Base-by-base conservation (phyloP, 2,888 invertebrate species). In the Drosophila prolongata region DNA sequence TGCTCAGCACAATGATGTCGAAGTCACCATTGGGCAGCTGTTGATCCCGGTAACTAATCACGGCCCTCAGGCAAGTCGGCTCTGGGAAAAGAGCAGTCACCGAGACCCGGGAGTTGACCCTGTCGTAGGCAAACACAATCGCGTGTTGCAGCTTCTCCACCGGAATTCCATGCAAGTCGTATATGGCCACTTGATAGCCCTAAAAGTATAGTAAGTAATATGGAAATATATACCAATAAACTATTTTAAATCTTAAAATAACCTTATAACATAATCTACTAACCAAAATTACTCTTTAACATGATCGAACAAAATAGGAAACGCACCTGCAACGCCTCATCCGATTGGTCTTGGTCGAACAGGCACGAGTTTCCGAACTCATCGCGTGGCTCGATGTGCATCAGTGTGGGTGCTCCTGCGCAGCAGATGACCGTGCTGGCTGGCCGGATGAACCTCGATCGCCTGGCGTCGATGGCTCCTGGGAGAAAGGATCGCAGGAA, bases 321-420 rank as follows among this genome's bases (percentile, higher is more conserved):
- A 30, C 30, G 8, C 30, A 93, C 95, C 88, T 94, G 93, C 0
- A 94, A 93, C 1, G 95, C 95, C 89, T 94, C 93, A 70, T 94
- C 94, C 40, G 93, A 93, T 47, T 93, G 92, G 35, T 93, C 93
- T 40, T 93, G 92, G 38, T 93, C 93, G 85, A 95, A 95, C 76
- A 93, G 91, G 86, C 97, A 97, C n/a, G 95, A 93, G 92, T 98
- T 98, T 90, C 97, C 97, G 92, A 96, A 98, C 91, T 96, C 96
- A 93, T 98, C 98, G 68, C 98, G 94, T n/a, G 98, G 98, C 90
- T 97, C 97, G 89, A 98, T 95, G 91, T 95, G 95, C 91, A 98
- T 94, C 58, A 95, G 92, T 88, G 97, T 96, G 49, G 96, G 94
- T 56, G 95, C 94, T 44, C 95, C 95, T 8, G 95, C 95, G 52